phyloP scores from a whole-genome alignment of 2,113 vertebrate genomes.

The Pampusana beccarii region DNA sequence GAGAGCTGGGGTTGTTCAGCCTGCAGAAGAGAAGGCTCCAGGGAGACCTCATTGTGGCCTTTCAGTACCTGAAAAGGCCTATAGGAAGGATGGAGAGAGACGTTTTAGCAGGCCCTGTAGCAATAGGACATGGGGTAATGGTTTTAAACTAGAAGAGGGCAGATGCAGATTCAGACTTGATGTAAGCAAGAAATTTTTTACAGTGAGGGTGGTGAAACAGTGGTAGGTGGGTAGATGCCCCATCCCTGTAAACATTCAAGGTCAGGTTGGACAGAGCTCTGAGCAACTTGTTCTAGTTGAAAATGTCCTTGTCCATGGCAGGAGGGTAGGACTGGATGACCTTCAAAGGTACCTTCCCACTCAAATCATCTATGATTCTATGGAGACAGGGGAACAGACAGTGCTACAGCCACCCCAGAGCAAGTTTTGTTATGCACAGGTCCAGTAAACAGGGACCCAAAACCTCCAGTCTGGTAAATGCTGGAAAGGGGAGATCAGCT shows the following conservation, averaged over 20 bases:
- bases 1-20: not conserved
- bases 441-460: not conserved
- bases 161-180: not conserved
- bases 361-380: not conserved
- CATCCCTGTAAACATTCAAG: not conserved
- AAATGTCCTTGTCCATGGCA: not conserved
- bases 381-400: not conserved
- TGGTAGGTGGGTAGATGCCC: not conserved
- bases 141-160: not conserved
- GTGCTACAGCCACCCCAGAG: no score
- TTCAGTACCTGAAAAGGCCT: not conserved
- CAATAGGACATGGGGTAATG: not conserved
- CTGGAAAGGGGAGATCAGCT: not conserved
- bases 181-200: not conserved
- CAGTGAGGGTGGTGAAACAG: not conserved
- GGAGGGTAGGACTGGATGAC: not conserved
- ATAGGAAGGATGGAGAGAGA: not conserved
- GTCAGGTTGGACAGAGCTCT: rapidly evolving
- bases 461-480: not conserved
- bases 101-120: not conserved
- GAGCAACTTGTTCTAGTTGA: not conserved
- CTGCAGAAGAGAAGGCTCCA: not conserved
- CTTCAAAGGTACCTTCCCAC: not conserved
- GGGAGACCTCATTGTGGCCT: not conserved
- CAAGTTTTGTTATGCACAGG: rapidly evolving